phyloP scores from a whole-genome alignment of 2,888 invertebrate genomes.

The Magallana nippona region DNA sequence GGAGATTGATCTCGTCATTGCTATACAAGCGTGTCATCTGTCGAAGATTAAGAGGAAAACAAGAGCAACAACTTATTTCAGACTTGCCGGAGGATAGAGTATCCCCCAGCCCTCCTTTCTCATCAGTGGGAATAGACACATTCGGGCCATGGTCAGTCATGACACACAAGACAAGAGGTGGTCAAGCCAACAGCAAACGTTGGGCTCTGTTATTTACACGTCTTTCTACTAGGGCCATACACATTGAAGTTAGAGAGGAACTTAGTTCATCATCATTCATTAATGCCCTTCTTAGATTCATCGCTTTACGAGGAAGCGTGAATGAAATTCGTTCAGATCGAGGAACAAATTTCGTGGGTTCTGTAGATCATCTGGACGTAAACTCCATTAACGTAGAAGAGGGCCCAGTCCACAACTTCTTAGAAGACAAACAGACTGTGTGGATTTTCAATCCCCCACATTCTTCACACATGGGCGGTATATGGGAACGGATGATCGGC shows the following conservation, averaged over 20 bases:
- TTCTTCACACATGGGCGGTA: constrained; percentile 55
- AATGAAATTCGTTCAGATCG: constrained; percentile 52
- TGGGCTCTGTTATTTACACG: constrained; percentile 61
- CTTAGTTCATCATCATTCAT: constrained; percentile 56
- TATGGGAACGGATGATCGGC: constrained; percentile 57
- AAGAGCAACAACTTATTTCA: constrained; percentile 53
- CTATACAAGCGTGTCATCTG: constrained; percentile 54
- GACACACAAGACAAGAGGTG: constrained; percentile 50
- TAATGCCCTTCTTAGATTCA: constrained; percentile 53
- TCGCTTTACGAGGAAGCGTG: constrained; percentile 52
- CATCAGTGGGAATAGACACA: constrained; percentile 53
- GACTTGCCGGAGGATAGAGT: constrained; percentile 53
- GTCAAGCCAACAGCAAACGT: constrained; percentile 51
- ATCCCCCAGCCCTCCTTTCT: constrained; percentile 49
- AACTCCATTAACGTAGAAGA: constrained; percentile 53
- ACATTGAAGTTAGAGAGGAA: constrained; percentile 57
- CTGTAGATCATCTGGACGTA: constrained; percentile 46
- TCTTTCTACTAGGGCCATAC: constrained; percentile 52
- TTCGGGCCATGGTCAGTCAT: constrained; percentile 56
- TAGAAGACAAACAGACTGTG: constrained; percentile 41
- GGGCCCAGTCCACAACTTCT: constrained; percentile 30
- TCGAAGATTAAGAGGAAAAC: constrained; percentile 50
- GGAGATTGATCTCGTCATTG: constrained; percentile 50
- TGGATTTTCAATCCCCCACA: constrained; percentile 57
- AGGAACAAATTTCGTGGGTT: constrained; percentile 58